phyloP scores from a whole-genome alignment of 2,113 vertebrate genomes.

The Sylvicapra grimmia region DNA sequence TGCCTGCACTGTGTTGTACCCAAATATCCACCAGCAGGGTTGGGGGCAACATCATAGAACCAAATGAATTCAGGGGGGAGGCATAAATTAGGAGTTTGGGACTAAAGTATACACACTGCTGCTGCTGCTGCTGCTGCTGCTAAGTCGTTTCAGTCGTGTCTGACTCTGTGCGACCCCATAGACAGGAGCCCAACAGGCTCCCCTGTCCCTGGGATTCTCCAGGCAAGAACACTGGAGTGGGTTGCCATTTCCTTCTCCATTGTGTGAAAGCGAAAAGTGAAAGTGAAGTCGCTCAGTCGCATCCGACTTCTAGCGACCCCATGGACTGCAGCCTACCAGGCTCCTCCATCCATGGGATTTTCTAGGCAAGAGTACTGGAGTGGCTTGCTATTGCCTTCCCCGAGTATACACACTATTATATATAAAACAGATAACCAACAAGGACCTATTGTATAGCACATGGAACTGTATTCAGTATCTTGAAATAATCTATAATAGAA shows the following conservation, averaged over 20 bases:
- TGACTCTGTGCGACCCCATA: not conserved
- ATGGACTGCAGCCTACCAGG: too few relatives aligned
- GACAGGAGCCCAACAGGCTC: not conserved
- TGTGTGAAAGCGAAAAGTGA: too few relatives aligned
- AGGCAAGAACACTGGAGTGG: too few relatives aligned
- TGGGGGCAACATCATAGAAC: not conserved
- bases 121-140: too few relatives aligned
- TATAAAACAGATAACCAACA: not conserved
- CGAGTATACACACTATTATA: not conserved
- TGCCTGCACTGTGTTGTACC: not conserved
- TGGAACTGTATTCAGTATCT: not conserved
- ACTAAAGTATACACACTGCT: not conserved
- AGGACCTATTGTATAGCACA: not conserved
- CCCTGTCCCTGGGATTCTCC: not conserved
- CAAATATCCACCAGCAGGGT: not conserved
- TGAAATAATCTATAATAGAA: not conserved
- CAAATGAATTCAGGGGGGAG: not conserved
- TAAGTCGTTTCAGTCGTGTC: not conserved
- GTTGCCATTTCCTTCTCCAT: too few relatives aligned
- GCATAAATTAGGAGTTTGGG: not conserved
- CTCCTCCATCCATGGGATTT: too few relatives aligned
- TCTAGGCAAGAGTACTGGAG: too few relatives aligned
- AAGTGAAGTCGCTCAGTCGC: too few relatives aligned
- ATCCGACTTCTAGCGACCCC: too few relatives aligned
- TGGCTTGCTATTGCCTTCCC: too few relatives aligned